Base-by-base conservation (phyloP, 2,113 vertebrate species). In the Genyomyrus donnyi region DNA sequence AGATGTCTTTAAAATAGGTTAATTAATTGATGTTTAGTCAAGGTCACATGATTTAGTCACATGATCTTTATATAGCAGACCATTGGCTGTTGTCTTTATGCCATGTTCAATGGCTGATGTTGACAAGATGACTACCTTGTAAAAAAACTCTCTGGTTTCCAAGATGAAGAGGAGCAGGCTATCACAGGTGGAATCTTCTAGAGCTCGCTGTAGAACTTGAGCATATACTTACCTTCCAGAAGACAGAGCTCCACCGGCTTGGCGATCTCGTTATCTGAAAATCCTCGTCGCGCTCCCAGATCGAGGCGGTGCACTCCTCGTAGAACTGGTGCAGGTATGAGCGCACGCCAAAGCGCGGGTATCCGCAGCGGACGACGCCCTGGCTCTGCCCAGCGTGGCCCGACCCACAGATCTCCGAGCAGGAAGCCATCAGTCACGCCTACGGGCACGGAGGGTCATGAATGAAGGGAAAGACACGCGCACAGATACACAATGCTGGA, bases 281-380 rank as follows among this genome's bases (percentile, higher is more conserved):
- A 93, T 97, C 97, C 88, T 97, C 97, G 86, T 96, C 96, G 91
- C 96, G 94, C 93, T 98, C 97, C 97, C 97, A 97, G 93, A 97
- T 95, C 0, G 98, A 97, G 93, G 97, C 96, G 0, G 98, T 97
- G 92, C 98, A 99, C 93, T 98, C 98, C 93, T 99, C 98, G 21
- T 99, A 99, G 92, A 99, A 99, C 94, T 99, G 97, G 91, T 99
- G 98, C 93, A 99, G 96, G 93, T 99, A 99, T 90, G 98, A 99
- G 6, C 97, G 98, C 89, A 99, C 98, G 87, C 98, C 98, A 0
- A 98, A 99, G 92, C 96, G 96, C 62, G 94, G 96, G 93, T 93
- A 93, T 27, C 93, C 48, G 2, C 93, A 93, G 85, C 97, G 96
- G 0, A 96, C 89, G 90, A 96, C 92, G 58, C 94, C 93, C 90